phyloP scores from a whole-genome alignment of 2,797 vertebrate genomes.

The Malurus leucopterus region DNA sequence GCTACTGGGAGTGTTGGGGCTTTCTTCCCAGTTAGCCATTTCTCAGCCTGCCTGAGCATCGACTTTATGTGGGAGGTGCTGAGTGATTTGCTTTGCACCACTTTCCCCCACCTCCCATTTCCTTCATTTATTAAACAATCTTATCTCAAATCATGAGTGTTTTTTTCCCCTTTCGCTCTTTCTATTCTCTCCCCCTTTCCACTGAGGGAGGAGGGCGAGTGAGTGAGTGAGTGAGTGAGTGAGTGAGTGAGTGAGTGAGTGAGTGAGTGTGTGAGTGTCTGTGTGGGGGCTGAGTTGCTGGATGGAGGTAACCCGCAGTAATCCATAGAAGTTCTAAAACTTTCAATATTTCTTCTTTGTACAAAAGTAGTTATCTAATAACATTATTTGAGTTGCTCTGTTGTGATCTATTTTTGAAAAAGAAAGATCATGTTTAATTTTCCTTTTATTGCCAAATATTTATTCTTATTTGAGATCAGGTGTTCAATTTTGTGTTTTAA shows the following conservation, averaged over 20 bases:
- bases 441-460: not conserved
- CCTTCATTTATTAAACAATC: not conserved
- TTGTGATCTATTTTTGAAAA: not conserved
- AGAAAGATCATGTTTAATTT: not conserved
- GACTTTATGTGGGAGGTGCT: rapidly evolving
- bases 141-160: not conserved
- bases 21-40: not conserved
- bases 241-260: not conserved
- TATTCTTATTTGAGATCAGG: not conserved
- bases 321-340: not conserved
- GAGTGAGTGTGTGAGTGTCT: not conserved
- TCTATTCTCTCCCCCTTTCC: not conserved
- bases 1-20: rapidly evolving
- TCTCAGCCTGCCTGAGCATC: not conserved
- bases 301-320: not conserved
- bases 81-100: not conserved
- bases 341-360: not conserved
- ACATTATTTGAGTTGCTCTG: not conserved
- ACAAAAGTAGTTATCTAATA: not conserved
- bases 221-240: no score
- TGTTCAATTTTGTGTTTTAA: not conserved
- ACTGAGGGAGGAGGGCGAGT: not conserved
- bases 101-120: rapidly evolving
- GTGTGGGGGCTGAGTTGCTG: not conserved
- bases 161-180: not conserved